Base-by-base conservation (phyloP, 2,797 vertebrate species). In the Tenualosa ilisha region DNA sequence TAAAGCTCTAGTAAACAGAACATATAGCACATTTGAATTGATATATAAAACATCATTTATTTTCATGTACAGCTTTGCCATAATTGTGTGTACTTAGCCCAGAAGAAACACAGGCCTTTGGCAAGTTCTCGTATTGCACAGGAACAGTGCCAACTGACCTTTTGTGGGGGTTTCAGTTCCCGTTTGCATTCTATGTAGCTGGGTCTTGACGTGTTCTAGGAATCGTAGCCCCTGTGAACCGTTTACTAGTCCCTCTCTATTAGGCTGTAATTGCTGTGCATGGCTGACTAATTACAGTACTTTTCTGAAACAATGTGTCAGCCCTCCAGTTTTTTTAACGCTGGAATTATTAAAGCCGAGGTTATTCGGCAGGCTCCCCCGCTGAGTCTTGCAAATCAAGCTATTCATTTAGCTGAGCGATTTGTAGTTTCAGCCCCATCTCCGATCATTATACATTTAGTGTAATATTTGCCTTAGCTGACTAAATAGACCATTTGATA, bases 331-430 rank as follows among this genome's bases (percentile, higher is more conserved):
- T 83, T 54, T 49, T 86, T 54, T 86, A 86, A 87, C 83, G 53
- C 43, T 51, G 61, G 75, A 56, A 81, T 79, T 83, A 82, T 54
- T 26, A 54, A 37, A 63, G 72, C 53, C 49, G 81, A n/a, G 22
- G 50, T 83, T 85, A 88, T 86, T 88, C 81, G 72, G 15, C 72
- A 61, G 54, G 63, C 50, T 81, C 83, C 81, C 75, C 86, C 83
- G 84, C 83, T 88, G 84, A 3, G 86, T 59, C 37, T 46, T 85
- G 56, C 46, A 84, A 85, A 88, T 83, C 83, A 86, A 81, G 59
- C 82, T 51, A 61, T 75, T 86, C 54, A 81, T 87, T 87, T 82
- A 17, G 49, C 59, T 26, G 49, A 17, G 26, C 31, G 46, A 40
- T 53, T 63, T 81, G 72, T 81, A 53, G 49, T 68, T 59, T 26